Base-by-base conservation (phyloP, 2,888 invertebrate genomes). In the Thelaira solivaga region DNA sequence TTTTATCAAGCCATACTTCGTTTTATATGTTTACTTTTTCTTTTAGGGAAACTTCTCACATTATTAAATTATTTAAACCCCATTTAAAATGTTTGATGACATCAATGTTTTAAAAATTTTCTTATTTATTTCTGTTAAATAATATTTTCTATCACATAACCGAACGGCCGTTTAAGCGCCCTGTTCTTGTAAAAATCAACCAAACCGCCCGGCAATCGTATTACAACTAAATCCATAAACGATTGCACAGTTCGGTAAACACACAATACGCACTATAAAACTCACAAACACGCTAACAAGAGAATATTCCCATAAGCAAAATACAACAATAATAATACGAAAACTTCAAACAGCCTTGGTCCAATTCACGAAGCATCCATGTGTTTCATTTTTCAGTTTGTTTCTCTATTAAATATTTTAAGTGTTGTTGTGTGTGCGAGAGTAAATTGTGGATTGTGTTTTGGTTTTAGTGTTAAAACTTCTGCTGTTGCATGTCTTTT, bases 161-260 rank as follows among this genome's bases (percentile, higher is more conserved):
- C 55, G 67, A 72, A 71, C 57, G 65, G 55, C 57, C 67, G 65
- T 39, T 47, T 13, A 16, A 75, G 61, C 69, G 67, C 45, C 61
- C 68, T 47, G 31, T 55, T 36, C 8, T 64, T 41, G 26, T 64
- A 55, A 39, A 77, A 76, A 71, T 81, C 83, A 82, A 83, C 83
- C 85, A 83, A 86, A 82, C 83, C 84, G 83, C 78, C 83, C 83
- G 84, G 83, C 84, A 82, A 85, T 83, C 83, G 81, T 84, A 82
- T 82, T 76, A 72, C 82, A 83, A 84, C 84, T 84, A 75, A 84
- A 75, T 68, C 72, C 76, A 68, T 76, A 61, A 43, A 81, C 61
- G 69, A 62, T 76, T 71, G 67, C 77, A 74, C 64, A 74, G 74
- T 69, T 78, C 74, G 77, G 74, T 74, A 78, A 74, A 69, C 74